phyloP scores from a whole-genome alignment of 2,888 invertebrate genomes.

The Aspidapion aeneum region DNA sequence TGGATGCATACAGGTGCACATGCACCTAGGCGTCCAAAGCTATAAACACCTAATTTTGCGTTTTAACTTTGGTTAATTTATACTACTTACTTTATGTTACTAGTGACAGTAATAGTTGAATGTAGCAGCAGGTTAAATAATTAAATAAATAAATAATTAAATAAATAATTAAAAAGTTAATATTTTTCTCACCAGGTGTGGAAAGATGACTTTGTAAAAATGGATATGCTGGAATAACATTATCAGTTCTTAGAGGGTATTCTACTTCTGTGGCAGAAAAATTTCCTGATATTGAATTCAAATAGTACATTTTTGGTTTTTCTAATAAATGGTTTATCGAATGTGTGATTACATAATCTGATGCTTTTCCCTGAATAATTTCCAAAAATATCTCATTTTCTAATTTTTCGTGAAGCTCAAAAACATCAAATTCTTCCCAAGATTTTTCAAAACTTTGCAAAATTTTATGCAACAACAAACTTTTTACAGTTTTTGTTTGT shows the following conservation, averaged over 20 bases:
- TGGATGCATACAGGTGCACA: too few relatives aligned
- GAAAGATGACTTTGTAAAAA: conserved; percentile 35
- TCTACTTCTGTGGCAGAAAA: conserved; percentile 32
- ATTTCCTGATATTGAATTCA: conserved; percentile 30
- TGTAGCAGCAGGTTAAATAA: too few relatives aligned
- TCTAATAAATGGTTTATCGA: conserved; percentile 10
- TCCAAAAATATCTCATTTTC: conserved; percentile 25
- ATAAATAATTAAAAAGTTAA: too few relatives aligned
- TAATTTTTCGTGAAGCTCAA: conserved; percentile 24
- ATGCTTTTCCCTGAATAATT: conserved; percentile 10
- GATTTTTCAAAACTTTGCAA: conserved; percentile 16
- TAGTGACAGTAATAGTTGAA: too few relatives aligned
- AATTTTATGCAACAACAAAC: conserved; percentile 16
- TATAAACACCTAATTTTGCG: too few relatives aligned
- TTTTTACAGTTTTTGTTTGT: conserved; percentile 11
- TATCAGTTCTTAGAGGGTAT: conserved; percentile 27
- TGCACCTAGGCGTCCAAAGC: too few relatives aligned
- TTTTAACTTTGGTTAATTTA: too few relatives aligned
- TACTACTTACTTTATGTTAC: too few relatives aligned
- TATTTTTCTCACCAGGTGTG: not conserved
- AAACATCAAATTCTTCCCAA: conserved; percentile 24
- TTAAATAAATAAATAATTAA: too few relatives aligned
- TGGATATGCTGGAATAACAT: conserved; percentile 30
- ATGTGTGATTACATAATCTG: conserved; percentile 16
- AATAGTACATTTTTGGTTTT: conserved; percentile 33